Conservation (phyloP, 2,797 vertebrate genomes). For the Oryzias dopingdopingensis region DNA sequence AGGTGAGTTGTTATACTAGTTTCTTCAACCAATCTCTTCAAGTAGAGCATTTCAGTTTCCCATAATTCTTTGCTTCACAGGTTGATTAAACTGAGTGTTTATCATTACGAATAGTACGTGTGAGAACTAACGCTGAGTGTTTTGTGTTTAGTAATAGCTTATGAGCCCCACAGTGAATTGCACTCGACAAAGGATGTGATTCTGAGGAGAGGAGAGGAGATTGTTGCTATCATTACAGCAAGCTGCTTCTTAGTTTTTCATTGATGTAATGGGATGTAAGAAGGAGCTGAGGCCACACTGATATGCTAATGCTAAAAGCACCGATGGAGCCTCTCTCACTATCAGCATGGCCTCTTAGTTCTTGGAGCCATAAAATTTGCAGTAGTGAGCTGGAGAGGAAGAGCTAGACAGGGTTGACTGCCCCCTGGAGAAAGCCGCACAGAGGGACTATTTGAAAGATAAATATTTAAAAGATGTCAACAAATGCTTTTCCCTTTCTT, state of each 20-base stretch:
- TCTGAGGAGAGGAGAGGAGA: conserved; percentile 51
- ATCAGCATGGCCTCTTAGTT: conserved; percentile 52
- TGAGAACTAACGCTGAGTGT: conserved; percentile 57
- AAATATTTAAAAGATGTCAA: conserved; percentile 58
- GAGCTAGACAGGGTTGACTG: conserved; percentile 38
- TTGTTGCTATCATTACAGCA: conserved; percentile 63
- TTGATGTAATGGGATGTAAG: conserved; percentile 64
- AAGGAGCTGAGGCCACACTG: conserved; percentile 41
- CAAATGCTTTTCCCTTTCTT: conserved; percentile 49
- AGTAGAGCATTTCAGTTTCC: background rate
- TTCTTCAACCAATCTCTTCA: conserved; percentile 5
- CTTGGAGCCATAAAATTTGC: conserved; percentile 65
- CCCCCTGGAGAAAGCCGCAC: conserved; percentile 56
- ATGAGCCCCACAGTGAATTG: conserved; percentile 52
- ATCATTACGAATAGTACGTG: conserved; percentile 44
- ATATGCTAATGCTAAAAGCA: conserved; percentile 63
- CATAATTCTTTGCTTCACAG: conserved; percentile 4
- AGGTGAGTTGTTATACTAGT: no score
- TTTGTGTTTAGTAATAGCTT: conserved; percentile 49
- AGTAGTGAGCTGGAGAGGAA: conserved; percentile 53
- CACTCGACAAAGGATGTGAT: conserved; percentile 41
- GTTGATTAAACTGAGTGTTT: conserved; percentile 10
- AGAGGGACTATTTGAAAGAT: conserved; percentile 47
- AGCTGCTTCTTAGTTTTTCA: conserved; percentile 62
- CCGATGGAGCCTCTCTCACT: conserved; percentile 50